Base-by-base conservation (phyloP, 1,140 invertebrate genomes). In the Gryllus bimaculatus region DNA sequence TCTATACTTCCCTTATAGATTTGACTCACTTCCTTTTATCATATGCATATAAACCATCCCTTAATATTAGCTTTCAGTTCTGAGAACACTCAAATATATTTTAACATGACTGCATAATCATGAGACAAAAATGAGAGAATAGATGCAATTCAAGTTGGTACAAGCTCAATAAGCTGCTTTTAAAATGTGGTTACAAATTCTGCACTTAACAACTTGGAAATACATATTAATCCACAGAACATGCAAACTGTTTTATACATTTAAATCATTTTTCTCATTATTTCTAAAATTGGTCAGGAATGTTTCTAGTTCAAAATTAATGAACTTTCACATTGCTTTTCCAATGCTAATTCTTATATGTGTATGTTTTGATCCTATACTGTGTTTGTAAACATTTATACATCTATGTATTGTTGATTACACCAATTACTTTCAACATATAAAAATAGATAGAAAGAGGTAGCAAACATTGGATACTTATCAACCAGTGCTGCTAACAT, bases 381-480 rank as follows among this genome's bases (percentile, higher is more conserved):
- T 66, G 54, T 66, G 54, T 66, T 66, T 66, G 18, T 18, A 66
- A 66, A 66, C 54, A 66, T 66, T 66, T 66, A 66, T 66, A 66
- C 54, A 66, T 66, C 54, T 66, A 66, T 66, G 54, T 66, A 66
- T 66, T 66, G 54, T 66, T 66, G 54, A 66, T 66, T 13, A 66
- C 54, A 66, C 18, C 54, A 66, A 66, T 3, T 66, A 66, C 18
- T 66, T 66, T 66, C 54, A 66, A 66, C 54, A 66, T 66, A 66
- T 66, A 66, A 66, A 66, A 66, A 66, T 66, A 66, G 54, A 66
- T 66, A 66, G 54, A 66, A 66, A 66, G 54, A 66, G 54, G 54
- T 66, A 66, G 54, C 54, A 66, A 66, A 66, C 54, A 66, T 66
- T 66, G 54, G 54, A 66, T 66, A 66, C 10, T 13, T 66, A 66